Base-by-base conservation (phyloP, 2,888 invertebrate species). In the Teinopalpus imperialis region DNA sequence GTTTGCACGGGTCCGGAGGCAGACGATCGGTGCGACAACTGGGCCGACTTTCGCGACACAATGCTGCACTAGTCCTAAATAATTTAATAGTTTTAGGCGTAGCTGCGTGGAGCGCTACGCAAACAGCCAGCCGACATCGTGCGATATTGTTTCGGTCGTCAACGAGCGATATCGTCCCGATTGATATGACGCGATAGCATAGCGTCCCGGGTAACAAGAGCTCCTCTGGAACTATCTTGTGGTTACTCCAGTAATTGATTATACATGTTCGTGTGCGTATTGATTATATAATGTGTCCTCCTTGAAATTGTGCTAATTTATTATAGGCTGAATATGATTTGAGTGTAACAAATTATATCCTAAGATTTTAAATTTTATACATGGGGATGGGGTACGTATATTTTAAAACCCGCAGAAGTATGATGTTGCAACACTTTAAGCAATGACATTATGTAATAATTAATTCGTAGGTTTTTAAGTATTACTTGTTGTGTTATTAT, bases 11-110 rank as follows among this genome's bases (percentile, higher is more conserved):
- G 69, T 69, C 67, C 49, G 66, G 61, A 59, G 65, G 58, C 55
- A 64, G 63, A 65, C 63, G 53, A 42, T 46, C 49, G 53, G 53
- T 36, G 43, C 46, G 42, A 46, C 53, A 52, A 46, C 57, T 56
- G 53, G 60, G 49, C 62, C 66, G 74, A 74, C 72, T 72, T 77
- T 73, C 78, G 79, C 83, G 82, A 79, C 77, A 86, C 86, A 81
- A 87, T 82, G 71, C 79, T 72, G 74, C 72, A 75, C 78, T 67
- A 71, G 64, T 67, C 74, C 79, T 81, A 83, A 83, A 86, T 86
- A 82, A 86, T 85, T 79, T 83, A 81, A 81, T 82, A 82, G 81
- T 74, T 71, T 67, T 69, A 67, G 70, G 63, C 66, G 64, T 58
- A 59, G 56, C 46, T 58, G 59, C 61, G 61, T 74, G 54, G 71